Percentiles rank a stretch among this genome's conserved stretches.
phyloP scores from a whole-genome alignment of 2,797 vertebrate species.

The Eospalax fontanierii region DNA sequence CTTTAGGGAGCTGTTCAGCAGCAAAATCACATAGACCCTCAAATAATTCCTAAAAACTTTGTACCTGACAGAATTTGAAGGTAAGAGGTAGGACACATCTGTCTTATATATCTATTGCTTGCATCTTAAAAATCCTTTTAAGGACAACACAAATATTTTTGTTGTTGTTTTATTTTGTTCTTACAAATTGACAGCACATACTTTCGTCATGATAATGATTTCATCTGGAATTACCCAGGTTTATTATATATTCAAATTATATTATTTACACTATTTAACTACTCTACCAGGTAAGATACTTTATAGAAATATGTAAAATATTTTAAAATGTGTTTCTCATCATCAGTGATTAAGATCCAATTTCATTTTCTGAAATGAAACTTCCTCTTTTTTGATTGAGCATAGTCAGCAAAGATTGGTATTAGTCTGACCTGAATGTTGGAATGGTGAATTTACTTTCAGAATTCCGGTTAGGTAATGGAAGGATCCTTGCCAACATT shows the following conservation, averaged over 20 bases:
- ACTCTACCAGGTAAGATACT: neutral
- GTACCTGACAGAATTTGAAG: too few relatives aligned
- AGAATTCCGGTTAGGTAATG: neutral
- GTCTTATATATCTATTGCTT: too few relatives aligned
- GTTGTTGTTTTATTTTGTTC: neutral
- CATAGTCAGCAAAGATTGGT: neutral
- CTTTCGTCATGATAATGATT: neutral
- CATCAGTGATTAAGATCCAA: neutral
- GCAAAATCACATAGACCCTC: too few relatives aligned
- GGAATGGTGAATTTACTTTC: neutral
- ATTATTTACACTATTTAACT: neutral
- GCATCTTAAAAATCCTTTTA: neutral
- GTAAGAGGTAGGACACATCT: too few relatives aligned
- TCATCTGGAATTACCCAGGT: rapidly evolving
- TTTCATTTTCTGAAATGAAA: neutral
- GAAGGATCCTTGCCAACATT: neutral
- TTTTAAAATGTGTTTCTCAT: neutral
- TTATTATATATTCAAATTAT: neutral
- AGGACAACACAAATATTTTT: neutral
- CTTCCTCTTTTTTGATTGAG: neutral
- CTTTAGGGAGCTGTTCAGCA: too few relatives aligned
- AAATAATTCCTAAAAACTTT: too few relatives aligned
- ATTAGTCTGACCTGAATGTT: neutral
- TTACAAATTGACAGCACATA: neutral
- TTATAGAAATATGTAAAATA: neutral